Conservation (phyloP, 2,113 vertebrate genomes). For the Entomyzon cyanotis region DNA sequence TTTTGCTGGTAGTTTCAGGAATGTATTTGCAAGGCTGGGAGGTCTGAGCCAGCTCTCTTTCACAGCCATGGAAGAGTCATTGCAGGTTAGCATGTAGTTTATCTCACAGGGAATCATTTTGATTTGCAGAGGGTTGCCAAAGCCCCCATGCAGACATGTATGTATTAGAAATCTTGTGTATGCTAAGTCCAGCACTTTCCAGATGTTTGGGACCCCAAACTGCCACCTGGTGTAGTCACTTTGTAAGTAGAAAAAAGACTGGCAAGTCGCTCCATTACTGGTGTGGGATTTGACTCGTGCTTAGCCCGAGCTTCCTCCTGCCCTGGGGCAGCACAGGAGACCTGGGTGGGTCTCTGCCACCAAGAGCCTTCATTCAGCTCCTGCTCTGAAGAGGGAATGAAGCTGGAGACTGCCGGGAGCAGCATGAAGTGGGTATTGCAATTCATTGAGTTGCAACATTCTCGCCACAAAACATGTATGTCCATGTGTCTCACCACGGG, state of each 20-base stretch:
- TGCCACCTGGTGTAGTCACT: rapidly evolving
- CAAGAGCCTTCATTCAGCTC: not conserved
- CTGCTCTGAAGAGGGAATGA: not conserved
- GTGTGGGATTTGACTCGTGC: not conserved
- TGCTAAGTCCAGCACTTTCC: not conserved
- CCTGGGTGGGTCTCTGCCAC: too few species aligned
- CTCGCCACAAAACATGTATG: not conserved
- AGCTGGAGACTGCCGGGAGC: not conserved
- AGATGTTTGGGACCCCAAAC: not conserved
- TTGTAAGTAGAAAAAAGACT: not conserved
- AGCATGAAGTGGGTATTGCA: not conserved
- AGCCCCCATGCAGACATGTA: not conserved
- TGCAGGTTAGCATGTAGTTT: not conserved
- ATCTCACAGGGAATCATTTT: not conserved
- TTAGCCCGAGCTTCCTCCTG: not conserved
- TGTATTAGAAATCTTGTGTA: not conserved
- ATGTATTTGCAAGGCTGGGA: not conserved
- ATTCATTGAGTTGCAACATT: not conserved
- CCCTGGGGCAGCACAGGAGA: not conserved
- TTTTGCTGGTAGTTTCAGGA: not conserved
- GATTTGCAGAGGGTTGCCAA: not conserved
- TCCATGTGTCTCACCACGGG: not conserved
- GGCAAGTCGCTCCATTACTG: not conserved
- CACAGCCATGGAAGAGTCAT: not conserved
- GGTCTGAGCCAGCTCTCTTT: not conserved